These are phyloP conservation scores for Desmodus rotundus DNA, from an alignment of 2,113 vertebrate genomes.

Conservation along the genomic window DNA sequence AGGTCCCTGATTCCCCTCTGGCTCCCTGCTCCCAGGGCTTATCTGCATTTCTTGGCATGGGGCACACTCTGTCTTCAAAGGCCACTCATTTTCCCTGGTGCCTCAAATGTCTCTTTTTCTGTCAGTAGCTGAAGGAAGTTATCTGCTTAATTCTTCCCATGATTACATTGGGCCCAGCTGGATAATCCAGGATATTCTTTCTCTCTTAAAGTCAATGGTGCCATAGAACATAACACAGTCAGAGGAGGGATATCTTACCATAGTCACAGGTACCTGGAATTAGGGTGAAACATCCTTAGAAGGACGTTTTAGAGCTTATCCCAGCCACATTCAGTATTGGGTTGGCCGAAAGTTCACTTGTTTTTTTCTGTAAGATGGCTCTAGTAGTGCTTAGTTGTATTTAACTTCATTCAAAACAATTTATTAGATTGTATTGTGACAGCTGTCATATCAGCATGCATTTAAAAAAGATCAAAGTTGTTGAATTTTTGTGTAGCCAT, in stretches of 20 bases:
- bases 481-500: too few relatives aligned
- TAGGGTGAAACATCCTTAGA: neutral
- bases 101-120: neutral
- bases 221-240: neutral
- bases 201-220: neutral
- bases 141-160: neutral
- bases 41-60: neutral
- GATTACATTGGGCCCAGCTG: neutral
- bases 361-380: too few relatives aligned
- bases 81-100: rapidly evolving
- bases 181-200: neutral
- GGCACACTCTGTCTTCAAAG: neutral
- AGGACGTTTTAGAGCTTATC: neutral
- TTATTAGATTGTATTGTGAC: too few relatives aligned
- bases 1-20: neutral
- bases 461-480: too few relatives aligned
- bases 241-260: neutral
- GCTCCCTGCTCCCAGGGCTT: neutral
- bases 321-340: too few relatives aligned
- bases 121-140: neutral
- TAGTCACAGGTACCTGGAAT: neutral
- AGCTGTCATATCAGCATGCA: too few relatives aligned
- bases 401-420: too few relatives aligned
- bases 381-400: too few relatives aligned
- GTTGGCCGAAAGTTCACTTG: too few relatives aligned